Conservation (phyloP, 1,140 invertebrate species). For the Marisa cornuarietis region DNA sequence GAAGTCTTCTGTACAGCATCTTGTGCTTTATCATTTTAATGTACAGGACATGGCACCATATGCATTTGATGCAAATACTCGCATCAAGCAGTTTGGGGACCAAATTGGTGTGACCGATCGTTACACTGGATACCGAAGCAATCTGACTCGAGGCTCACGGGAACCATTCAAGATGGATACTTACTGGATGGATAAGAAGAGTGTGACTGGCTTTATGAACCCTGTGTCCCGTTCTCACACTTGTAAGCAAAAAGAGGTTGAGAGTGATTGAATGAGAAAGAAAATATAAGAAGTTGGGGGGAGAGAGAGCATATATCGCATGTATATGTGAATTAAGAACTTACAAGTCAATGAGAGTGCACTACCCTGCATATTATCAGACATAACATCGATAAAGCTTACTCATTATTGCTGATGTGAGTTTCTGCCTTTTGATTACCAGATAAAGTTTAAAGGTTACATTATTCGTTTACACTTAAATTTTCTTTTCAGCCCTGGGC, state of each 20-base stretch:
- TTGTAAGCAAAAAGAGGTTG: conserved; percentile 21
- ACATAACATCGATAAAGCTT: not conserved
- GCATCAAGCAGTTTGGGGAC: conserved; percentile 59
- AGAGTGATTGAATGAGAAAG: not conserved
- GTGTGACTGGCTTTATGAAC: conserved; percentile 38
- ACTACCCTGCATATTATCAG: not conserved
- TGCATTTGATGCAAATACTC: conserved; percentile 43
- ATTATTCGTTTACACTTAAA: not conserved
- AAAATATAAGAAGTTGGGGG: not conserved
- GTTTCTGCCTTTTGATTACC: not conserved
- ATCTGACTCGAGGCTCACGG: conserved; percentile 50
- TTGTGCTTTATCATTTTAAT: conserved; percentile 16
- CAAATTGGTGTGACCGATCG: conserved; percentile 63
- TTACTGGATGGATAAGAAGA: conserved; percentile 45
- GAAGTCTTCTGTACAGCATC: conserved; percentile 7
- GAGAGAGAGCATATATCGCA: not conserved
- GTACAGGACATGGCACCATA: conserved; percentile 52
- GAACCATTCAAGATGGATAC: conserved; percentile 52
- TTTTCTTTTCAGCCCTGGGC: conserved; percentile 15
- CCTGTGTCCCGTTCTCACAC: conserved; percentile 34
- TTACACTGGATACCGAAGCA: conserved; percentile 61
- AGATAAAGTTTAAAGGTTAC: not conserved
- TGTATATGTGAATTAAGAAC: not conserved
- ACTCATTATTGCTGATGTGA: not conserved
- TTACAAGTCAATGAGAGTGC: not conserved